Conservation (phyloP, 1,140 invertebrate species). For the Hyposmocoma kahamanoa region DNA sequence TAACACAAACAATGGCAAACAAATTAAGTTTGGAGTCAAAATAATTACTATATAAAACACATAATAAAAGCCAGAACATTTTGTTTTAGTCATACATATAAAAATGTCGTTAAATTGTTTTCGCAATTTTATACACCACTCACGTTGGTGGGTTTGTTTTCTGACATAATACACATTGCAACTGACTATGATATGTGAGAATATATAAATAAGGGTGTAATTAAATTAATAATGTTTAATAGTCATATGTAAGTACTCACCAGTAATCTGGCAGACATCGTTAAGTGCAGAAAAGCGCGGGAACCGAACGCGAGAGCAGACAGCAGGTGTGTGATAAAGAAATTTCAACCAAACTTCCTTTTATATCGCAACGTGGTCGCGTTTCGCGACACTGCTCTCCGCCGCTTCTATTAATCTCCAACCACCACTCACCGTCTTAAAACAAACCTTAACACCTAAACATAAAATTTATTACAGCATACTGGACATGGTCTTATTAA, state of each 20-base stretch:
- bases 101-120: too few species aligned
- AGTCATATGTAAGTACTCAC: constrained; percentile 50
- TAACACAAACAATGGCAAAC: too few species aligned
- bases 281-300: constrained; percentile 17
- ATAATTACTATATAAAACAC: too few species aligned
- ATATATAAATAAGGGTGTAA: too few species aligned
- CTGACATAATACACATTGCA: too few species aligned
- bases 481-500: not conserved
- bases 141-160: too few species aligned
- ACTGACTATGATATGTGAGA: too few species aligned
- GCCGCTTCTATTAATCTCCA: constrained; percentile 26
- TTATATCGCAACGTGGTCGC: constrained; percentile 68
- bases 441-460: not conserved
- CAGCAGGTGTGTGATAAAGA: constrained; percentile 61
- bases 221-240: too few species aligned
- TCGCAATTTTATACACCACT: too few species aligned
- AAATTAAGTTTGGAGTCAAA: too few species aligned
- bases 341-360: constrained; percentile 69
- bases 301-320: constrained; percentile 42
- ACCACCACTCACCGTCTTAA: not conserved
- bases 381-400: constrained; percentile 66
- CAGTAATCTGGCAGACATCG: constrained; percentile 53
- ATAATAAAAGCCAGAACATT: too few species aligned
- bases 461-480: not conserved
- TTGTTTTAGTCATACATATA: too few species aligned